These are phyloP conservation scores for Hypotaenidia philippensis DNA, from an alignment of 2,797 vertebrate genomes.

Conservation along the genomic window DNA sequence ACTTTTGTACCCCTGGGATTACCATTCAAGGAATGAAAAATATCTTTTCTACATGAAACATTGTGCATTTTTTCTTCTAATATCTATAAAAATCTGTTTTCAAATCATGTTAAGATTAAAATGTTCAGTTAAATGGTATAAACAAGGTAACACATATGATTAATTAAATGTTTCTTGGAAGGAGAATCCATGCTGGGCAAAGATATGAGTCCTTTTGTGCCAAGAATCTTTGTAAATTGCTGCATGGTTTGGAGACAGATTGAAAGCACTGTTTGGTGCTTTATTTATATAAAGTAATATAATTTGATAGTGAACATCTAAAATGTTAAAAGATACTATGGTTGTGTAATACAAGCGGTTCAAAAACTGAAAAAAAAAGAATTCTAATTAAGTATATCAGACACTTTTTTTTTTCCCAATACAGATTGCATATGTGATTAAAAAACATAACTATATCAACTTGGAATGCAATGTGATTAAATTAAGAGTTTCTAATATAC, in stretches of 20 bases:
- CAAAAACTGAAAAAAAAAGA: not conserved
- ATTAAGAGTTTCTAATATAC: not conserved
- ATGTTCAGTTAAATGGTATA: not conserved
- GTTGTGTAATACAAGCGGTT: not conserved
- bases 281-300: not conserved
- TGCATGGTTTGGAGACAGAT: not conserved
- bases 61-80: not conserved
- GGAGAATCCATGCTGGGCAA: not conserved
- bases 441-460: not conserved
- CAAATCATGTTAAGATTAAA: not conserved
- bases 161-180: slow-evolving; percentile 39
- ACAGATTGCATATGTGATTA: not conserved
- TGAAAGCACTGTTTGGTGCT: not conserved
- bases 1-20: not conserved
- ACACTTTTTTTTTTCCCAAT: not conserved
- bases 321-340: not conserved
- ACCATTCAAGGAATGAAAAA: not conserved
- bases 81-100: not conserved
- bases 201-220: not conserved
- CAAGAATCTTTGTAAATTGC: not conserved
- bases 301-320: not conserved
- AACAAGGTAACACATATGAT: not conserved
- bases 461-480: not conserved
- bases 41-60: not conserved
- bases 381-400: not conserved